Evolutionary conservation across 2,113 vertebrate species (phyloP).

Genomic region (Apteryx mantelli): DNA sequence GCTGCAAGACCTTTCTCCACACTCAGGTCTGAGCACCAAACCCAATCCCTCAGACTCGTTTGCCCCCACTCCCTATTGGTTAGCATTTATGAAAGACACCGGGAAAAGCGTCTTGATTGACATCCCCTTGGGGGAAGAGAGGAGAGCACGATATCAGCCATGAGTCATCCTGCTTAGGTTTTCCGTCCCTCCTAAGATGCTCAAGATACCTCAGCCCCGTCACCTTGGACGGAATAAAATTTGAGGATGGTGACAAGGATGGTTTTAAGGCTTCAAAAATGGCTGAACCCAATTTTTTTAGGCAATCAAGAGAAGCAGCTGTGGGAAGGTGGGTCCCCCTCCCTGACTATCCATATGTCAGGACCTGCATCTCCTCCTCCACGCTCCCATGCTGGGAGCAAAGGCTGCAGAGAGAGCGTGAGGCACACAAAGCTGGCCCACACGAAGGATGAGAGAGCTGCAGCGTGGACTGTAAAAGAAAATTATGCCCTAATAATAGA

Average conservation of each 20-base stretch:
- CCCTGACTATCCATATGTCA: neutral
- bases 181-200: neutral
- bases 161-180: neutral
- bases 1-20: neutral
- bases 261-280: neutral
- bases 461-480: conserved; percentile 58
- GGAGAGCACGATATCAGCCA: neutral
- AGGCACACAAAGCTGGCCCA: neutral
- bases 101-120: neutral
- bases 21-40: neutral
- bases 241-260: neutral
- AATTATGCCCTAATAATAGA: conserved; percentile 60
- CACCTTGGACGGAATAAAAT: neutral
- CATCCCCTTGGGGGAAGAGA: neutral
- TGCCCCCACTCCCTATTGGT: neutral
- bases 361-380: neutral
- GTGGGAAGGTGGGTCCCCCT: neutral
- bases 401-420: neutral
- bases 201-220: neutral
- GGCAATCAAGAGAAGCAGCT: neutral
- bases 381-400: rapidly evolving
- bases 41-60: rapidly evolving
- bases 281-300: neutral
- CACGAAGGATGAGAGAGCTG: neutral
- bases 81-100: neutral